Percentiles rank a stretch among this genome's conserved stretches.
phyloP scores from a whole-genome alignment of 2,797 vertebrate species.

The Bovichtus diacanthus region DNA sequence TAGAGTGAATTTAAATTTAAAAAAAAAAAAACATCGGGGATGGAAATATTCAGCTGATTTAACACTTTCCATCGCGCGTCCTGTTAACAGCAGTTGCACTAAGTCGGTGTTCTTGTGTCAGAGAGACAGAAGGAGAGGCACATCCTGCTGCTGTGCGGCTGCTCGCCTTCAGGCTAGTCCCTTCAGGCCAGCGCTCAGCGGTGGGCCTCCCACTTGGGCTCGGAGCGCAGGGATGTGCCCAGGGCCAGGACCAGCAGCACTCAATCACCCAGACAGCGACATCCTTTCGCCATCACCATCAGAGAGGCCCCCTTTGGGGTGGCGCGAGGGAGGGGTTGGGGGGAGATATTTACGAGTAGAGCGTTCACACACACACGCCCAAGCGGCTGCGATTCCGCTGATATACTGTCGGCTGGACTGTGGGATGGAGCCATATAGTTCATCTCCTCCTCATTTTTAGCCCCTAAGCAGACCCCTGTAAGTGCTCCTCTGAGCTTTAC shows the following conservation, averaged over 20 bases:
- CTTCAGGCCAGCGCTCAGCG: conserved; percentile 72
- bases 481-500: conserved; percentile 81
- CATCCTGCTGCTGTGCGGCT: conserved; percentile 69
- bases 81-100: not conserved
- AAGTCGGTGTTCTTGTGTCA: conserved; percentile 38
- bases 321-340: conserved; percentile 31
- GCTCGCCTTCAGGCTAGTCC: conserved; percentile 73
- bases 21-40: too few relatives aligned
- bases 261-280: conserved; percentile 88
- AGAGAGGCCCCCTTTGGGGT: conserved; percentile 83
- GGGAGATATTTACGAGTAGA: conserved; percentile 85
- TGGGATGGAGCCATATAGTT: conserved; percentile 81
- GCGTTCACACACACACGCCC: conserved; percentile 75
- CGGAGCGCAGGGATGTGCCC: conserved; percentile 75
- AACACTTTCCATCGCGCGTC: conserved; percentile 2
- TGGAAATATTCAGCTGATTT: not conserved
- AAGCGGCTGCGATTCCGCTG: conserved; percentile 79
- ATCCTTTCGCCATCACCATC: conserved; percentile 86
- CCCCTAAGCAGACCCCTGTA: conserved; percentile 77
- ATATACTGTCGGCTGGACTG: conserved; percentile 83
- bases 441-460: conserved; percentile 84
- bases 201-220: conserved; percentile 76
- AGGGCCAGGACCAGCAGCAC: conserved; percentile 80
- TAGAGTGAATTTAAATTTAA: too few relatives aligned
- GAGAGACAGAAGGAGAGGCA: conserved; percentile 57